phyloP scores from a whole-genome alignment of 2,113 vertebrate genomes.

The Grallaria varia region DNA sequence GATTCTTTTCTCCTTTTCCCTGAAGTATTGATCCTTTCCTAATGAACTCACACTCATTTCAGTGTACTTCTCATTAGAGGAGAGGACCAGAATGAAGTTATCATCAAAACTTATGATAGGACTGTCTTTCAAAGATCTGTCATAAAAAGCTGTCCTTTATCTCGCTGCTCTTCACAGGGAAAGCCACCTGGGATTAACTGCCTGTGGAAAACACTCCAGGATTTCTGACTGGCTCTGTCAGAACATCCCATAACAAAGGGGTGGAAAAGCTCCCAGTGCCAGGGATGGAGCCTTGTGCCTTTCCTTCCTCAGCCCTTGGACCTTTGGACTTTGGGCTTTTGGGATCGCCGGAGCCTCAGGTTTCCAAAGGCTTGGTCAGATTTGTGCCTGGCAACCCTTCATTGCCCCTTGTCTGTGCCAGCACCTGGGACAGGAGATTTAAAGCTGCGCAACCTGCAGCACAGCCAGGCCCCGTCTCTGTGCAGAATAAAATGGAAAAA shows the following conservation, averaged over 20 bases:
- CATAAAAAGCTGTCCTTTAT: neutral
- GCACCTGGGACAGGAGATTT: fast-evolving
- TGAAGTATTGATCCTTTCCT: neutral
- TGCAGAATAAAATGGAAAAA: fast-evolving
- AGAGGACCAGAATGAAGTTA: neutral
- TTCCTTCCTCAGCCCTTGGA: neutral
- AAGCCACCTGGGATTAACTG: neutral
- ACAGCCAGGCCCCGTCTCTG: neutral
- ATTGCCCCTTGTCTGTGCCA: fast-evolving
- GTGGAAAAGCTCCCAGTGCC: neutral
- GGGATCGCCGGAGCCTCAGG: neutral
- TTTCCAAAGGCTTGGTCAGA: neutral
- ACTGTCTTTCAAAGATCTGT: neutral
- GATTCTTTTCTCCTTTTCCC: neutral
- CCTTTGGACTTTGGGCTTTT: neutral
- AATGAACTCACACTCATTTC: neutral
- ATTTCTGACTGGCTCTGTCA: neutral
- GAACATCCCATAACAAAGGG: fast-evolving
- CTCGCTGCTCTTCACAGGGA: neutral
- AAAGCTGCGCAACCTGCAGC: neutral
- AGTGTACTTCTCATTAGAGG: neutral
- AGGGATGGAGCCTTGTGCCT: neutral
- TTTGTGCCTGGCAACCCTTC: neutral
- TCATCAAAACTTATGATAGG: neutral
- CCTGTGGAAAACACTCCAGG: fast-evolving